Evolutionary conservation across 2,113 vertebrate species (phyloP).

Genomic region (Hyperopisus bebe): DNA sequence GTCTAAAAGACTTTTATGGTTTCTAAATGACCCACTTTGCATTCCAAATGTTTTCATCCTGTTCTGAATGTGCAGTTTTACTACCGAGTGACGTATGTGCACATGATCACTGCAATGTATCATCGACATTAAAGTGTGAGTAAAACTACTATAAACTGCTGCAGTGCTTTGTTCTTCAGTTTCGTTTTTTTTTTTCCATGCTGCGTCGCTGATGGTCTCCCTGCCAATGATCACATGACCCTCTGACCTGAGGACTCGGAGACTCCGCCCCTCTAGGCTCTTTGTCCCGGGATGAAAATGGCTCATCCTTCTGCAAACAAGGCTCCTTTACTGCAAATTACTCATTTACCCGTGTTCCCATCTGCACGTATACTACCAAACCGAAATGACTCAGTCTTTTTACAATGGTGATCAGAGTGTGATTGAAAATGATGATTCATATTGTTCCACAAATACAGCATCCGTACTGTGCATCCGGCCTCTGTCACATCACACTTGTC

Average conservation of each 20-base stretch:
- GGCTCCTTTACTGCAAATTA: neutral
- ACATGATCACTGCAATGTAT: neutral
- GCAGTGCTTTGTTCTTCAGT: neutral
- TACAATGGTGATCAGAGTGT: neutral
- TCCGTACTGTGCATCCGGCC: neutral
- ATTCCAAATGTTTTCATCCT: neutral
- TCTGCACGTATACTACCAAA: neutral
- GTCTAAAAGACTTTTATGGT: neutral
- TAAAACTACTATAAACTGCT: neutral
- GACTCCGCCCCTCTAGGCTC: no score
- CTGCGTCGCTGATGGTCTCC: neutral
- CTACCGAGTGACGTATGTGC: neutral
- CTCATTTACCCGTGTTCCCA: constrained; percentile 13
- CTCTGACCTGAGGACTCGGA: neutral
- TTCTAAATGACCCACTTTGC: neutral
- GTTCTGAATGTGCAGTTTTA: neutral
- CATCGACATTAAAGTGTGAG: neutral
- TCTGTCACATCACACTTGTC: neutral
- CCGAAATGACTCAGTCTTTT: neutral
- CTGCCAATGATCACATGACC: neutral
- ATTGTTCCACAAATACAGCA: neutral
- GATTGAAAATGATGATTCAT: constrained; percentile 9
- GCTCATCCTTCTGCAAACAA: neutral
- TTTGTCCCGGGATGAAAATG: neutral
- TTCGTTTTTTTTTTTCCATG: neutral